These are phyloP conservation scores for Leptatherina wallacei DNA, from an alignment of 2,797 vertebrate species.

Conservation along the genomic window DNA sequence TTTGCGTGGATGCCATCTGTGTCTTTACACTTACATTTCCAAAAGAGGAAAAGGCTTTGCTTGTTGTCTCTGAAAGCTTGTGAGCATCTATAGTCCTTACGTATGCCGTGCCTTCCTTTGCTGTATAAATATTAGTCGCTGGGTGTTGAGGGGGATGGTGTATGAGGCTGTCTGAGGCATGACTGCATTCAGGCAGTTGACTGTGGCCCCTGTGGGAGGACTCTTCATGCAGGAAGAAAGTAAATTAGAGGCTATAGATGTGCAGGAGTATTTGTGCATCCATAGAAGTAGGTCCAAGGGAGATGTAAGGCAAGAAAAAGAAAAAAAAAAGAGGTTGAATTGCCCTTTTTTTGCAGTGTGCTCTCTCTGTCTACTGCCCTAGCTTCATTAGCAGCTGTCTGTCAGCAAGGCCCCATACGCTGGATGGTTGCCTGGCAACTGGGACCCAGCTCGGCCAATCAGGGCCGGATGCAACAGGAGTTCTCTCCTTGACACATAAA, in stretches of 20 bases:
- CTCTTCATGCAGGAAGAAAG: slow-evolving; percentile 20
- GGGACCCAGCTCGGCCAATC: slow-evolving; percentile 78
- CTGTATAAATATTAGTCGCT: slow-evolving; percentile 64
- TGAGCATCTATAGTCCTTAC: slow-evolving; percentile 15
- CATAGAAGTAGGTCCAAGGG: slow-evolving; percentile 20
- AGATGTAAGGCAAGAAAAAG: slow-evolving; percentile 56
- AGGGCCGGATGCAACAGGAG: slow-evolving; percentile 75
- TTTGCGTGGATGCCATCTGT: slow-evolving; percentile 67
- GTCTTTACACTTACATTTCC: slow-evolving; percentile 55
- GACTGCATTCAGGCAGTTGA: slow-evolving; percentile 15
- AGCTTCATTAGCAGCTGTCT: slow-evolving; percentile 80
- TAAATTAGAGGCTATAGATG: slow-evolving; percentile 6
- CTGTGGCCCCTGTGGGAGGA: slow-evolving; percentile 28
- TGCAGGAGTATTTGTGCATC: slow-evolving; percentile 5
- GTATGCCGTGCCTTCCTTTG: slow-evolving; percentile 7
- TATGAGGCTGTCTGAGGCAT: slow-evolving; percentile 24
- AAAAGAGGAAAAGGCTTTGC: slow-evolving; percentile 13
- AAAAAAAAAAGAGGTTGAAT: slow-evolving; percentile 38
- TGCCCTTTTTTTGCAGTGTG: slow-evolving; percentile 35
- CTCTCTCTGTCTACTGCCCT: slow-evolving; percentile 42
- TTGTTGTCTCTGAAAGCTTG: slow-evolving; percentile 20
- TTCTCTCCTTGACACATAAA: slow-evolving; percentile 68
- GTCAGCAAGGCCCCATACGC: slow-evolving; percentile 70
- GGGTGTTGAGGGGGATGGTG: slow-evolving; percentile 13
- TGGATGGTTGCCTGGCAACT: slow-evolving; percentile 86